Conservation (phyloP, 2,888 invertebrate species). For the Nomada lathburiana region DNA sequence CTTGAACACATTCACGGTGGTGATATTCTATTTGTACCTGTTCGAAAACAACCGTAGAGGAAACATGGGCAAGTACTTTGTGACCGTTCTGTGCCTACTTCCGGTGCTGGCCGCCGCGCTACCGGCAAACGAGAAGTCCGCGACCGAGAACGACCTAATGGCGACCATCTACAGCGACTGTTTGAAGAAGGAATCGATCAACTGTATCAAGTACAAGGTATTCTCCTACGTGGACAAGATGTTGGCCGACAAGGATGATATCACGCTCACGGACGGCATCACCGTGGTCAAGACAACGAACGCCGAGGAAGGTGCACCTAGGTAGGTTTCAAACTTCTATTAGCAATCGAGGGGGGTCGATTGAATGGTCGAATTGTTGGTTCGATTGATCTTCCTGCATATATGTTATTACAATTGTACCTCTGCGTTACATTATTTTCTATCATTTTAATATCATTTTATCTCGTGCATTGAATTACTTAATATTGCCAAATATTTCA, state of each 20-base stretch:
- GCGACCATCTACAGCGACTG: slow-evolving; percentile 92
- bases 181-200: slow-evolving; percentile 92
- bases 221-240: slow-evolving; percentile 95
- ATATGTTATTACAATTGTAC: no score
- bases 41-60: not conserved
- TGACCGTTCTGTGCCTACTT: slow-evolving; percentile 72
- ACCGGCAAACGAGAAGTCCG: slow-evolving; percentile 89
- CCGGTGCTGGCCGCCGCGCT: slow-evolving; percentile 85
- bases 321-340: slow-evolving; percentile 85
- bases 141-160: slow-evolving; percentile 91
- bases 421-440: no score
- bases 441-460: no score
- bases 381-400: not conserved
- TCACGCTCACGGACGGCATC: slow-evolving; percentile 92
- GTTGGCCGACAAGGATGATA: slow-evolving; percentile 92
- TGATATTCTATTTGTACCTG: slow-evolving; percentile 1
- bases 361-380: not conserved
- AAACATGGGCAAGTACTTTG: slow-evolving; percentile 69
- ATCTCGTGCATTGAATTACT: no score
- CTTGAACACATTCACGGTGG: slow-evolving; percentile 22
- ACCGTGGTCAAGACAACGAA: slow-evolving; percentile 91
- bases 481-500: no score
- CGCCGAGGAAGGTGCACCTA: slow-evolving; percentile 91
- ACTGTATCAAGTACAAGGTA: slow-evolving; percentile 94
- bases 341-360: not conserved